Evolutionary conservation across 2,888 invertebrate species (phyloP), one percentile per base, ranked within the genome.

Genomic region (Elmis aenea): DNA sequence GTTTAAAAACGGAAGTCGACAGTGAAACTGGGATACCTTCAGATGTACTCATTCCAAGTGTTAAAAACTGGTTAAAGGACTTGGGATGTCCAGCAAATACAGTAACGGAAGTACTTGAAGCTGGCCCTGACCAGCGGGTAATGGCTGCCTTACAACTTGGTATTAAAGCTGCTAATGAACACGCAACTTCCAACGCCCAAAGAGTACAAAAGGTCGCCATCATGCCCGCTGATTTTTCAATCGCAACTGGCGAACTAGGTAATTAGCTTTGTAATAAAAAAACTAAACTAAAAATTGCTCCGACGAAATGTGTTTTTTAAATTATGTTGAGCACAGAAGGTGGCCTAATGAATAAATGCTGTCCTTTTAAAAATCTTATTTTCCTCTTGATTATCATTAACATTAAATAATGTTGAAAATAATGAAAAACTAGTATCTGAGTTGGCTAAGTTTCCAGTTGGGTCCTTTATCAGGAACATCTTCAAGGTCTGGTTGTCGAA

Each of bases 181-280:
- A 80, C 38, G 83, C 91, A 13, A 82, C 84, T 46, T 93, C 92
- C 2, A 85, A 87, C 65, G 93, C 93, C 16, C 88, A 91, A 59
- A 85, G 78, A 62, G 77, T 94, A 33, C 91, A 92, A 68, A 94
- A 93, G 62, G 88, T 91, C 69, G 70, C 77, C 8, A 78, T 94
- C 39, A 71, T 94, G 43, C 88, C 91, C 0, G 74, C 72, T 13
- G 93, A 94, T 65, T 92, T 94, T 68, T 89, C 91, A 13, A 72
- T 91, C 44, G 74, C 78, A 29, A 85, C 87, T 4, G 93, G 91
- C 46, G 94, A 94, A 74, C 70, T 94, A 61, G 92, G 92, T 83
- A 66, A 60, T n/a, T n/a, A n/a, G n/a, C n/a, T n/a, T n/a, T n/a
- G n/a, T n/a, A n/a, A n/a, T n/a, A n/a, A n/a, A n/a, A n/a, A n/a